These are phyloP conservation scores for Lochmaea capreae DNA, from an alignment of 2,888 invertebrate genomes.

Conservation along the genomic window DNA sequence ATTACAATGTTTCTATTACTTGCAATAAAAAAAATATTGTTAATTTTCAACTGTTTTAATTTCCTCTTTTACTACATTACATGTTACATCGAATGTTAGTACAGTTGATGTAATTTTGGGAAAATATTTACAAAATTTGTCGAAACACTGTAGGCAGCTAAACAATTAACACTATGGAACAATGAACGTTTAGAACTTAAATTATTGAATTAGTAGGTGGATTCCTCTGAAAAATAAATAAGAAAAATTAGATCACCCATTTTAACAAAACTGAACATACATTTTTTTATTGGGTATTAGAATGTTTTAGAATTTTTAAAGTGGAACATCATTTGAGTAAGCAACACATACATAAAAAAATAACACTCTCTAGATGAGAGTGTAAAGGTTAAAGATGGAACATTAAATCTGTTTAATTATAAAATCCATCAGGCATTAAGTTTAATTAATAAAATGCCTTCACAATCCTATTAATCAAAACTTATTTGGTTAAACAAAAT, in stretches of 20 bases:
- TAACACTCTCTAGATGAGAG: too few relatives aligned
- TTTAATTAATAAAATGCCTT: too few relatives aligned
- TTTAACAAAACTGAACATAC: not conserved
- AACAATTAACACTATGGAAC: slow-evolving; percentile 24
- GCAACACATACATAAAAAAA: too few relatives aligned
- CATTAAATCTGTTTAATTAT: too few relatives aligned
- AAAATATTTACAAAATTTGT: slow-evolving; percentile 17
- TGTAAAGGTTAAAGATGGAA: too few relatives aligned
- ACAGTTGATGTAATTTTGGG: slow-evolving; percentile 8
- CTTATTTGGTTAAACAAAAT: not conserved
- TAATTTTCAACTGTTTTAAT: slow-evolving; percentile 11
- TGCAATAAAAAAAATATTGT: slow-evolving; percentile 22
- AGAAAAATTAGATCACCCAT: slow-evolving; percentile 22
- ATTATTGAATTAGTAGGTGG: slow-evolving; percentile 42
- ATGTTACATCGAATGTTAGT: slow-evolving; percentile 12
- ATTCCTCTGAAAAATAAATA: slow-evolving; percentile 50
- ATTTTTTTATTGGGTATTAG: not conserved
- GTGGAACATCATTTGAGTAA: too few relatives aligned
- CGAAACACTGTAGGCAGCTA: slow-evolving; percentile 1
- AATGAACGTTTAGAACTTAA: slow-evolving; percentile 43
- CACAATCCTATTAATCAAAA: not conserved
- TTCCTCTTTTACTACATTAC: slow-evolving; percentile 22
- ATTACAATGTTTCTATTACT: not conserved
- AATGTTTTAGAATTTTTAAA: too few relatives aligned
- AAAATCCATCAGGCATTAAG: too few relatives aligned